Conservation (phyloP, 2,797 vertebrate species). For the Darevskia nairensis region DNA sequence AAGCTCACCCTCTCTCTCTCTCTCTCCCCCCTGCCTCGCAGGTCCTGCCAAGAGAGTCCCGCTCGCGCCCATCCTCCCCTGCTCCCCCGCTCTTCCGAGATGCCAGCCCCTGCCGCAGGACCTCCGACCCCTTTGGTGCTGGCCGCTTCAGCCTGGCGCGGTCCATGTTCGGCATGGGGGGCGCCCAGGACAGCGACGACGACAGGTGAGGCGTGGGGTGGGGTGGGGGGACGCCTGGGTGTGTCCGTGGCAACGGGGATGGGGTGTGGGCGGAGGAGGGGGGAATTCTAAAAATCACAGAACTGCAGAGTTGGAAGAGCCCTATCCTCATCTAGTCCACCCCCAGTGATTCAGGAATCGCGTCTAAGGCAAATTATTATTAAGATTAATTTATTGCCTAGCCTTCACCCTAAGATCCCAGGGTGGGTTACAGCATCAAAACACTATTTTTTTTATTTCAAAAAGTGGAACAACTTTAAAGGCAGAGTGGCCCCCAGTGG, state of each 20-base stretch:
- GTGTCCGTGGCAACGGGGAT: background rate
- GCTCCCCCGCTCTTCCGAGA: constrained; percentile 68
- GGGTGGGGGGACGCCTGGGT: background rate
- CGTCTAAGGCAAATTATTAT: too few relatives aligned
- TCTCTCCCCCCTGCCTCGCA: constrained; percentile 18
- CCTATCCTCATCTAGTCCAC: too few relatives aligned
- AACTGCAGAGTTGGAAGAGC: too few relatives aligned
- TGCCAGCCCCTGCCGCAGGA: constrained; percentile 66
- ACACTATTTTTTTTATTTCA: too few relatives aligned
- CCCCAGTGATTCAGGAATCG: too few relatives aligned
- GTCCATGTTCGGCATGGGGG: constrained; percentile 81
- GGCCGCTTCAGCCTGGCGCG: constrained; percentile 79
- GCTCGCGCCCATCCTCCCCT: constrained; percentile 79
- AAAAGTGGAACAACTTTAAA: too few relatives aligned
- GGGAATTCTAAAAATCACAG: too few relatives aligned
- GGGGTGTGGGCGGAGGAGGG: too few relatives aligned
- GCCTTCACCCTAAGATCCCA: too few relatives aligned
- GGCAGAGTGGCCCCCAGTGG: too few relatives aligned
- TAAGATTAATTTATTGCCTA: too few relatives aligned
- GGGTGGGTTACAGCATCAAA: too few relatives aligned
- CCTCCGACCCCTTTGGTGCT: constrained; percentile 71
- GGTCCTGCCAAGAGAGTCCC: constrained; percentile 67
- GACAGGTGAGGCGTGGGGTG: constrained; percentile 79
- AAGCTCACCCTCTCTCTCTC: background rate
- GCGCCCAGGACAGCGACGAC: constrained; percentile 78